Evolutionary conservation across 2,888 invertebrate genomes (phyloP).

Genomic region (Sarcophaga subvicina): DNA sequence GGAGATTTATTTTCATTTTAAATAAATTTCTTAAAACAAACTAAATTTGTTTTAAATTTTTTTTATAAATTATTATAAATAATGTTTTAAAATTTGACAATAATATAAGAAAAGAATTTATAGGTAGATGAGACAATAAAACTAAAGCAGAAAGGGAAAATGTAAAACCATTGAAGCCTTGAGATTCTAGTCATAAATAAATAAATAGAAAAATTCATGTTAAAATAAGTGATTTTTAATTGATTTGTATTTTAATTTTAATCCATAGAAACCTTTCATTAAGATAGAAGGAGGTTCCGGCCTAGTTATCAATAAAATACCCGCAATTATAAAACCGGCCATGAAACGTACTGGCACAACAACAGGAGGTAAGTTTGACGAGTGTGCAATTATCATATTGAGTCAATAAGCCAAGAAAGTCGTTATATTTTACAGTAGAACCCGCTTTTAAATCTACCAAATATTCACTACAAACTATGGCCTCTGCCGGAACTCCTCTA

Average conservation of each 20-base stretch:
- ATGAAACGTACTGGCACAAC: conserved; percentile 76
- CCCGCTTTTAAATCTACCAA: conserved; percentile 75
- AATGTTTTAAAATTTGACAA: neutral
- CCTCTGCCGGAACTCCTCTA: conserved; percentile 73
- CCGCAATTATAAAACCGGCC: conserved; percentile 73
- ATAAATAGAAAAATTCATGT: neutral
- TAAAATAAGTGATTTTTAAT: neutral
- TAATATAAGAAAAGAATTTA: neutral
- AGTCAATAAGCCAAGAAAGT: too few species aligned
- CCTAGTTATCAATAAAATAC: conserved; percentile 74
- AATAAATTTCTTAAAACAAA: neutral
- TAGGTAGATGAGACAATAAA: neutral
- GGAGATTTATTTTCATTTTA: conserved; percentile 4
- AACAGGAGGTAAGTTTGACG: conserved; percentile 62
- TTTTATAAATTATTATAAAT: neutral
- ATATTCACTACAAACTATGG: conserved; percentile 74
- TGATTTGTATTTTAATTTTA: neutral
- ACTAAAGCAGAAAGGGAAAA: neutral
- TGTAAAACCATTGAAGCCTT: neutral
- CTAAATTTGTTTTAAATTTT: conserved; percentile 5
- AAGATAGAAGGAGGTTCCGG: conserved; percentile 71
- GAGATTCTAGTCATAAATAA: neutral
- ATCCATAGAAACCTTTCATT: conserved; percentile 70
- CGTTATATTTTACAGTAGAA: conserved; percentile 48
- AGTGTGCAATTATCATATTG: neutral